phyloP scores from a whole-genome alignment of 1,140 invertebrate species.

The Anastrepha ludens region DNA sequence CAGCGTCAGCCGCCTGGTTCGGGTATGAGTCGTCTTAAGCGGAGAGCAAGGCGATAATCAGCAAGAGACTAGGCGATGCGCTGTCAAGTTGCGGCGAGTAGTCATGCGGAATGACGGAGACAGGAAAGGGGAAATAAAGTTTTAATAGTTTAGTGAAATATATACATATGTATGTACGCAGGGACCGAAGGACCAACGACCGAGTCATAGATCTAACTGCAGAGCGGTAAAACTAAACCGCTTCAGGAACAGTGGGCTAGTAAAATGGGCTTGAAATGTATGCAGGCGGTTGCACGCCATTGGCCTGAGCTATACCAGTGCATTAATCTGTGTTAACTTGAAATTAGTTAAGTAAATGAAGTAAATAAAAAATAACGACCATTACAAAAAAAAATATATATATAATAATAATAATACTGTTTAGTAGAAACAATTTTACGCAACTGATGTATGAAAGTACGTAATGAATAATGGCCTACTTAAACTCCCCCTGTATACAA shows the following conservation, averaged over 20 bases:
- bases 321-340: constrained; percentile 71
- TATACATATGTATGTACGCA: not conserved
- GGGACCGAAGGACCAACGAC: constrained; percentile 48
- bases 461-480: not conserved
- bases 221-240: not conserved
- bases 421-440: constrained; percentile 44
- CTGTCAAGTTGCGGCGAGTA: constrained; percentile 9
- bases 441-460: not conserved
- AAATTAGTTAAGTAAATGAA: constrained; percentile 45
- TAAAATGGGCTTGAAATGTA: not conserved
- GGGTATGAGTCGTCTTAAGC: constrained; percentile 73
- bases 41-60: not conserved
- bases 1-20: constrained; percentile 73
- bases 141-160: constrained; percentile 13
- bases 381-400: not conserved
- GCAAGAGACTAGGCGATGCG: not conserved
- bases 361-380: constrained; percentile 8
- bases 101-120: not conserved
- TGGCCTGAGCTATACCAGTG: constrained; percentile 65
- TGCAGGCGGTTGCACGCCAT: constrained; percentile 56
- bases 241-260: not conserved
- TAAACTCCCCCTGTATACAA: constrained; percentile 33
- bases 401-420: not conserved
- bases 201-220: not conserved
- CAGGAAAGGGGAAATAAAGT: not conserved